Conservation (phyloP, 2,113 vertebrate genomes). For the Mesoclemmys tuberculata region DNA sequence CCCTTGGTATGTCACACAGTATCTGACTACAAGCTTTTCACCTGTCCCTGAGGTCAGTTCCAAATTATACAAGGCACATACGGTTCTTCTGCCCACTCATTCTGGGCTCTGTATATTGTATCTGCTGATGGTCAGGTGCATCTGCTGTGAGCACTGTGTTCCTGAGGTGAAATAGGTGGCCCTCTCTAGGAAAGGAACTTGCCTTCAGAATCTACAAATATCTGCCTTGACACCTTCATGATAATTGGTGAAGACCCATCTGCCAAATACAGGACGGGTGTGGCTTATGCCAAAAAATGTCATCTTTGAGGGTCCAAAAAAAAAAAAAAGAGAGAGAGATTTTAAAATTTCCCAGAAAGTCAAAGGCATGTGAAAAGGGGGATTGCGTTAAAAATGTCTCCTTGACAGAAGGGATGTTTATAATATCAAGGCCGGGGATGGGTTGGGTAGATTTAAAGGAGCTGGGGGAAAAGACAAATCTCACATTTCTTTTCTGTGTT, state of each 20-base stretch:
- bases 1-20: background rate
- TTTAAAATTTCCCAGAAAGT: background rate
- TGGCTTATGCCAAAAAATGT: background rate
- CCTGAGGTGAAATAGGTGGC: background rate
- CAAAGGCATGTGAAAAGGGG: background rate
- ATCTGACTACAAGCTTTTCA: background rate
- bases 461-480: background rate
- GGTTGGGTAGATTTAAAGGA: background rate
- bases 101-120: background rate
- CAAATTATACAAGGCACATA: background rate
- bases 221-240: background rate
- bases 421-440: background rate
- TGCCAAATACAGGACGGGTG: accelerated
- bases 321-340: background rate
- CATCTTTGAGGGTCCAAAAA: background rate
- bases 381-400: background rate
- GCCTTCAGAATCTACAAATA: background rate
- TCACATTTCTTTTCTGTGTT: background rate
- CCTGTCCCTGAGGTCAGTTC: background rate
- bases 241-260: background rate
- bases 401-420: background rate
- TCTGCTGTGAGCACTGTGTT: background rate
- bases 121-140: background rate
- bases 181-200: background rate
- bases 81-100: background rate